phyloP scores from a whole-genome alignment of 2,888 invertebrate species.

The Megastigmus dorsalis region DNA sequence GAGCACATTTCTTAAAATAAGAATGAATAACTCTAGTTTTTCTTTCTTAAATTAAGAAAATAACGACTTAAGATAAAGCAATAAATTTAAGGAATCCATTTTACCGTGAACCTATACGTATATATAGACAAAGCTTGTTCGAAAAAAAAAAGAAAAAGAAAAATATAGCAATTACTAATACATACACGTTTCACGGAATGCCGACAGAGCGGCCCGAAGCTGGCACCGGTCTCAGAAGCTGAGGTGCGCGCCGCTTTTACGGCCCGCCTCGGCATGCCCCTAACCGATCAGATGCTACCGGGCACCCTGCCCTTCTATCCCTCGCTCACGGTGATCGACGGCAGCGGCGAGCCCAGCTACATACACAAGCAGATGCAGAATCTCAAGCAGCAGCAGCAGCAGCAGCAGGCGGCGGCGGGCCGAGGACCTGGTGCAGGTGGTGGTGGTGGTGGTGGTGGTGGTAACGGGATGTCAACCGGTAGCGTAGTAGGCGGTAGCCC shows the following conservation, averaged over 20 bases:
- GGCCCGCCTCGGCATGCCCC: slow-evolving; percentile 80
- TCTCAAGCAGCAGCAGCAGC: slow-evolving; percentile 70
- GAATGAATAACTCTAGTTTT: no score
- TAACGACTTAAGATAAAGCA: no score
- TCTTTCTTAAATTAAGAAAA: no score
- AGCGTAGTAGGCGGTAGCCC: not conserved
- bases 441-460: not conserved
- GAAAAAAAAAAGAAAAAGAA: no score
- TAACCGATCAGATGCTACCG: slow-evolving; percentile 81
- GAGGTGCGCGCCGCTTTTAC: slow-evolving; percentile 84
- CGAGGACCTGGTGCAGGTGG: no score
- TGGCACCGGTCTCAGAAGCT: slow-evolving; percentile 84
- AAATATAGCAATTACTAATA: no score
- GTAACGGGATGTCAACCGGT: not conserved
- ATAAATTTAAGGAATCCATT: no score
- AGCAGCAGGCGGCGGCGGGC: slow-evolving; percentile 72
- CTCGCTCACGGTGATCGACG: slow-evolving; percentile 78
- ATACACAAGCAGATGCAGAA: slow-evolving; percentile 52
- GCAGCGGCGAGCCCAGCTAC: slow-evolving; percentile 74
- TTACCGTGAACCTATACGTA: no score
- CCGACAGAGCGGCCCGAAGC: slow-evolving; percentile 75
- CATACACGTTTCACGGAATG: no score
- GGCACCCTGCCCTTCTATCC: slow-evolving; percentile 84
- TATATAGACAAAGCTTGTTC: no score
- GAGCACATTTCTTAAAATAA: no score